phyloP scores from a whole-genome alignment of 2,888 invertebrate species.

The Oscheius onirici region DNA sequence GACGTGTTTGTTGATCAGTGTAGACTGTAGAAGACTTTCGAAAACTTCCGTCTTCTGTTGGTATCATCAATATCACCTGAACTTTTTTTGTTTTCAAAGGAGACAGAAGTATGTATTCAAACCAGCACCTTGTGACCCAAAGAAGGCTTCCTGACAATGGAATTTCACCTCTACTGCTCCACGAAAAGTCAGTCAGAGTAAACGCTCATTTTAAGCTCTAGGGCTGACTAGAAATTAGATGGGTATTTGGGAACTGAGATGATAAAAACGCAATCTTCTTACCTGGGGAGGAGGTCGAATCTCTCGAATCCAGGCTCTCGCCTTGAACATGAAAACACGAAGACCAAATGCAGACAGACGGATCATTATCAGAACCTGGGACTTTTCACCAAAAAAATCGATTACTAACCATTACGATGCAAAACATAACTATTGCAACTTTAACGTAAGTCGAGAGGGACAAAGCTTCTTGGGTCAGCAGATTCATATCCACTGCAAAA shows the following conservation, averaged over 20 bases:
- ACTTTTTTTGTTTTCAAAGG: constrained; percentile 25
- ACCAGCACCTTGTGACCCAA: too few relatives aligned
- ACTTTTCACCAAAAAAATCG: neutral
- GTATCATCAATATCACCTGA: constrained; percentile 59
- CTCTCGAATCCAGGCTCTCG: constrained; percentile 52
- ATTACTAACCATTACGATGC: constrained; percentile 39
- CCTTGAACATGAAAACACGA: constrained; percentile 49
- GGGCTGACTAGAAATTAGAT: too few relatives aligned
- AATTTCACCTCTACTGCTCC: too few relatives aligned
- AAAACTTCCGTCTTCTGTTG: constrained; percentile 51
- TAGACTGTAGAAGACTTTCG: constrained; percentile 44
- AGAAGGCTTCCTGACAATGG: too few relatives aligned
- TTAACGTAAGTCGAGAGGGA: constrained; percentile 56
- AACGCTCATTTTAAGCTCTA: too few relatives aligned
- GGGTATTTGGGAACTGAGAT: too few relatives aligned
- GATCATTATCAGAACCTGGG: constrained; percentile 44
- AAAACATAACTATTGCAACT: constrained; percentile 48
- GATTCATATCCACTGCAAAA: constrained; percentile 55
- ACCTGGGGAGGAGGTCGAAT: constrained; percentile 50
- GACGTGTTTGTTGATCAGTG: constrained; percentile 46
- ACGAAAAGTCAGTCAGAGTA: neutral
- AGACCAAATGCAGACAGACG: constrained; percentile 49
- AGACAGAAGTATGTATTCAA: too few relatives aligned
- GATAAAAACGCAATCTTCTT: too few relatives aligned
- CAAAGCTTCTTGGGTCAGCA: constrained; percentile 50